Conservation (phyloP, 2,888 invertebrate genomes). For the Sphinx pinastri region DNA sequence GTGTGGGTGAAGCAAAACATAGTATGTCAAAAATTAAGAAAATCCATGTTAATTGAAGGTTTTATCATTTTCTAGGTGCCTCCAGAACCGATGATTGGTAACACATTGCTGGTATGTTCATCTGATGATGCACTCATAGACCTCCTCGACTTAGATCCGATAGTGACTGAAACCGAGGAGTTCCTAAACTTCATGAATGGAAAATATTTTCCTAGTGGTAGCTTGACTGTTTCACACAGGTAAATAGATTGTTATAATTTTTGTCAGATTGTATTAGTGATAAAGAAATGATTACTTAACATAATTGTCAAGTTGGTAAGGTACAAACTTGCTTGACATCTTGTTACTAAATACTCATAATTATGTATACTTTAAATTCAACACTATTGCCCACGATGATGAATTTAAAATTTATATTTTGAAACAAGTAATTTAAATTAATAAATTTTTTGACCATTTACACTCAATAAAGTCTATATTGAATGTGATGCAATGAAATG, state of each 20-base stretch:
- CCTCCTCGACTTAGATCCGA: constrained; percentile 76
- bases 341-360: no score
- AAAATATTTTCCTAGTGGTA: constrained; percentile 80
- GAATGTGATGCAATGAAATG: not conserved
- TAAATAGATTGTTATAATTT: constrained; percentile 35
- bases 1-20: no score
- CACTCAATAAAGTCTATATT: no score
- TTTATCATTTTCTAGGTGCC: constrained; percentile 59
- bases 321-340: no score
- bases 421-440: no score
- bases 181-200: constrained; percentile 85
- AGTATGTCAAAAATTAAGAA: not conserved
- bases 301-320: no score
- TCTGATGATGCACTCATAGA: constrained; percentile 81
- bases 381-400: no score
- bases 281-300: no score
- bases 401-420: no score
- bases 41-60: not conserved
- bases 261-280: not conserved
- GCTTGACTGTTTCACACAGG: constrained; percentile 82
- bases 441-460: no score
- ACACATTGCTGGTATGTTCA: constrained; percentile 80
- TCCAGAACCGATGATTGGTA: constrained; percentile 67
- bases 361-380: no score
- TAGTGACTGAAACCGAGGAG: constrained; percentile 73